Conservation (phyloP, 2,113 vertebrate genomes). For the Hassar affinis region DNA sequence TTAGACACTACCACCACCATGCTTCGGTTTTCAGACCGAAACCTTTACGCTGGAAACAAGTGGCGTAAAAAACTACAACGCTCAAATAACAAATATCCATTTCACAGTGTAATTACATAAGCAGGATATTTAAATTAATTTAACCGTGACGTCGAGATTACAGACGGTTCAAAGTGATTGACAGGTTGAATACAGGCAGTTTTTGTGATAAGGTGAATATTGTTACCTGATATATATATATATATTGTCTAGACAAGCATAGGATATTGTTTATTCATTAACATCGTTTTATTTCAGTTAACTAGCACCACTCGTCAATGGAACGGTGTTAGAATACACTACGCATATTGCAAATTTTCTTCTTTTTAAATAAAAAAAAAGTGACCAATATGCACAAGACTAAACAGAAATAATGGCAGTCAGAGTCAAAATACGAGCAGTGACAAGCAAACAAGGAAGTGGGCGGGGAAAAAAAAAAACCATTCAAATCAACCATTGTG, state of each 20-base stretch:
- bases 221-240: not conserved
- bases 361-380: not conserved
- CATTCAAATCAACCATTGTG: conserved; percentile 25
- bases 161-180: not conserved
- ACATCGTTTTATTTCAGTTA: conserved; percentile 9
- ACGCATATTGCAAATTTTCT: not conserved
- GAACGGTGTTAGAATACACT: conserved; percentile 12
- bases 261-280: not conserved
- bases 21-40: not conserved
- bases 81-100: not conserved
- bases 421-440: conserved; percentile 7
- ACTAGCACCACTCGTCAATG: conserved; percentile 16
- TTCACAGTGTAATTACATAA: not conserved
- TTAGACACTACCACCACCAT: not conserved
- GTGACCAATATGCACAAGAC: conserved; percentile 22
- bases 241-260: not conserved
- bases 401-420: conserved; percentile 19
- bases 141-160: not conserved
- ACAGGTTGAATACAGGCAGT: not conserved
- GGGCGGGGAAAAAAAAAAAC: not conserved
- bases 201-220: not conserved
- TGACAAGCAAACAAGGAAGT: not conserved
- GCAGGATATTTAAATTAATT: not conserved
- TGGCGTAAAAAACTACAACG: not conserved
- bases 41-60: not conserved